Conservation (phyloP, 2,113 vertebrate species). For the Mustelus asterias region DNA sequence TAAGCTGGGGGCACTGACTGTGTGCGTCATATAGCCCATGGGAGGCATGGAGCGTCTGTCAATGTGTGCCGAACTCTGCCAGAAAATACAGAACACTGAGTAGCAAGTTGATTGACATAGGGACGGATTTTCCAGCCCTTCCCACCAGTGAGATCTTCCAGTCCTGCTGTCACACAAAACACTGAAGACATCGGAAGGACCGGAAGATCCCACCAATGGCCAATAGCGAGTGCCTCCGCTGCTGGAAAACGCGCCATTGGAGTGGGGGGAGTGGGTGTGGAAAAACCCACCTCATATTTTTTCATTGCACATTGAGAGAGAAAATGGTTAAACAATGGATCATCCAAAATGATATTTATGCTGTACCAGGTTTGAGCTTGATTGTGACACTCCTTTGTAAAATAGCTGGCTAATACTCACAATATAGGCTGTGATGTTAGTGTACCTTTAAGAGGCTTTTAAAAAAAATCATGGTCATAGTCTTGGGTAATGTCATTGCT, state of each 20-base stretch:
- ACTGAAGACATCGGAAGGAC: no score
- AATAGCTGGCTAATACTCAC: not conserved
- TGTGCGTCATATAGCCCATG: slow-evolving; percentile 97
- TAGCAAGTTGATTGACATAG: not conserved
- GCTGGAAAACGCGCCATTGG: no score
- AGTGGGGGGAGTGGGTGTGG: no score
- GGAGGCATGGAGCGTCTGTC: slow-evolving; percentile 85
- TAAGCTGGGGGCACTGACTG: slow-evolving; percentile 92
- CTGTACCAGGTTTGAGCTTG: not conserved
- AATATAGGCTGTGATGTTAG: not conserved
- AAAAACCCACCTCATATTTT: no score
- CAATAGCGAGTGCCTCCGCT: no score
- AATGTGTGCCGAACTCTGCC: slow-evolving; percentile 71
- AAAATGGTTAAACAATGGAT: not conserved
- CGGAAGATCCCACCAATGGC: no score
- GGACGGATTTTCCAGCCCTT: no score
- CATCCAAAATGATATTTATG: not conserved
- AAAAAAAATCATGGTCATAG: no score
- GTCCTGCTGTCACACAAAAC: no score
- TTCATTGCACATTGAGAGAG: not conserved
- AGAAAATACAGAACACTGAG: slow-evolving; percentile 41
- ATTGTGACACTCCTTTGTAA: not conserved
- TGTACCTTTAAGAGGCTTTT: no score
- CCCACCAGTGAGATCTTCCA: no score
- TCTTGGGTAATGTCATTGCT: no score